Conservation (phyloP, 2,797 vertebrate genomes). For the Notolabrus celidotus region DNA sequence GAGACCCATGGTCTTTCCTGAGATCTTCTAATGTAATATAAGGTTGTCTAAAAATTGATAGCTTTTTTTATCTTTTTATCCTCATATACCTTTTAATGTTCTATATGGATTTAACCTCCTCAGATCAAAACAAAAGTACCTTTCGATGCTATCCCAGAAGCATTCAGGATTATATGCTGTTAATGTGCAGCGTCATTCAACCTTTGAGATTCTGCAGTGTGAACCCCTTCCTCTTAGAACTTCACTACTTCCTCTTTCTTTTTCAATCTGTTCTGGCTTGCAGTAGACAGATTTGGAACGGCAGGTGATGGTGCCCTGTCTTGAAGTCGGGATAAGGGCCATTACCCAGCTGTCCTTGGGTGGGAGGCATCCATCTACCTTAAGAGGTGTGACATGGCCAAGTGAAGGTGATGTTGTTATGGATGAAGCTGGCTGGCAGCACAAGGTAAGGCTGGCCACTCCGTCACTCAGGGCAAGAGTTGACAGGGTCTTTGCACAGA, state of each 20-base stretch:
- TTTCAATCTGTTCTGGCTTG: slow-evolving; percentile 24
- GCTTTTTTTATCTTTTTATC: no score
- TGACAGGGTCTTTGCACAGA: slow-evolving; percentile 65
- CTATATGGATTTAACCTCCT: no score
- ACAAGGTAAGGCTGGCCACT: slow-evolving; percentile 79
- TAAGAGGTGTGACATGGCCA: slow-evolving; percentile 75
- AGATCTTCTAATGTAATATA: no score
- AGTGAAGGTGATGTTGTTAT: slow-evolving; percentile 84
- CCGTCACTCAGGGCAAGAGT: slow-evolving; percentile 64
- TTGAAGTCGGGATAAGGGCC: slow-evolving; percentile 68
- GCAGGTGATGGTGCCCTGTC: slow-evolving; percentile 61
- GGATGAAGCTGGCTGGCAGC: slow-evolving; percentile 77
- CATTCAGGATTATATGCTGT: no score
- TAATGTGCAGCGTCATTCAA: not conserved
- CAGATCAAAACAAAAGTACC: no score
- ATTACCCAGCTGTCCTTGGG: slow-evolving; percentile 83
- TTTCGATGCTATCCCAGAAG: no score
- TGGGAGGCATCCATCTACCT: slow-evolving; percentile 74
- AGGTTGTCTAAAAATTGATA: no score
- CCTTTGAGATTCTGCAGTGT: not conserved
- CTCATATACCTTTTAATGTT: no score
- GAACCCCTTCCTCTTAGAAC: slow-evolving; percentile 5
- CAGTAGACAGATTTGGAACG: slow-evolving; percentile 60
- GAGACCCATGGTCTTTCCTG: no score
- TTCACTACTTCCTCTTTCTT: slow-evolving; percentile 7